Base-by-base conservation (phyloP, 2,113 vertebrate genomes). In the Calonectris borealis region DNA sequence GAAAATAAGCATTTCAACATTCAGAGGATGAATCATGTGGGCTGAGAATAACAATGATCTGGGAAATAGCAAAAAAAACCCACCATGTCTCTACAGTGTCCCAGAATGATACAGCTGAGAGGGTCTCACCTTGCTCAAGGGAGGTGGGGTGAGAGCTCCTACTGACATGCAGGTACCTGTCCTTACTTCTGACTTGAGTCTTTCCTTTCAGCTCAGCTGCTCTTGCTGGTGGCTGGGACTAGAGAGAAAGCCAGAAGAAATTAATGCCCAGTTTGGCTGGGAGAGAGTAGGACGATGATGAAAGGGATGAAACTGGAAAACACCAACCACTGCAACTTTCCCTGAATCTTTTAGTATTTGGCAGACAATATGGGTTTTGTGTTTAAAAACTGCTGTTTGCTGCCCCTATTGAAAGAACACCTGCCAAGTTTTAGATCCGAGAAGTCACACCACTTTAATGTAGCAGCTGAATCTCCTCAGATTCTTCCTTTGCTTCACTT, bases 1-100 rank as follows among this genome's bases (percentile, higher is more conserved):
- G 88, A 95, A 96, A 93, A 85, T 85, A 91, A 93, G 89, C 82
- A 91, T 93, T 95, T 95, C 87, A 79, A 16, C 78, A 86, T 91
- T 89, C 84, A 72, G 69, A 87, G 78, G 69, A 65, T 65, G 82
- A 80, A 93, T 79, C 66, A 48, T 80, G 34, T 75, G 38, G 49
- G 25, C 57, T 93, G 81, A 87, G 93, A 94, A 93, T 91, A 93
- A 93, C 87, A 95, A 83, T 40, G 27, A 91, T 60, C 54, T 86
- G 72, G 42, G 72, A 91, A 96, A 87, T 1, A 69, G 52, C 29
- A 69, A 83, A 95, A 94, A 51, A 11, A 40, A 38, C 36, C 10
- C 6, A 14, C 12, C 27, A 8, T 51, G 24, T 89, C 24, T 64
- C 73, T 79, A 49, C n/a, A 36, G 51, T 16, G 29, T 60, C 69